Percentiles rank a stretch among this genome's conserved stretches.
These are phyloP conservation scores for Odocoileus virginianus DNA, from an alignment of 2,113 vertebrate species.

Conservation along the genomic window DNA sequence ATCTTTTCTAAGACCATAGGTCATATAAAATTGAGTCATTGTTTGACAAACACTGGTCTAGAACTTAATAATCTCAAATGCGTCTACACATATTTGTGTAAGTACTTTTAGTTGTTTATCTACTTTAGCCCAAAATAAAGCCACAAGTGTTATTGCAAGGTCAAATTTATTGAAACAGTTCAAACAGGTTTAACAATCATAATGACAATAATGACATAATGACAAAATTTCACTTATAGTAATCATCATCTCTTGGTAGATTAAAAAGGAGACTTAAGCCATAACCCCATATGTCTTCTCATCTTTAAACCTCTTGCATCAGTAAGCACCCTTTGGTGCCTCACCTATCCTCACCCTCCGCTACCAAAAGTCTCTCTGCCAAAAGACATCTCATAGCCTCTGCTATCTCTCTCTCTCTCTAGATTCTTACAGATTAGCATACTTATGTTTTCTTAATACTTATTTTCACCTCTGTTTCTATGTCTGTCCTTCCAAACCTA, in stretches of 20 bases:
- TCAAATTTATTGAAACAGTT: background rate
- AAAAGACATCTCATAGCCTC: background rate
- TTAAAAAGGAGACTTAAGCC: background rate
- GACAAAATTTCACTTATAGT: background rate
- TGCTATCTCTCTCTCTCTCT: background rate
- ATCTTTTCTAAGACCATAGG: background rate
- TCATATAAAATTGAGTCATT: background rate
- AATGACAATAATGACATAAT: background rate
- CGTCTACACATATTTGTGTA: background rate
- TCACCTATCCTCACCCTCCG: fast-evolving
- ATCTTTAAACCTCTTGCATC: background rate
- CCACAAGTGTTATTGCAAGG: background rate
- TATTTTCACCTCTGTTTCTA: background rate
- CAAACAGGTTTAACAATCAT: background rate
- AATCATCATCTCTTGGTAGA: background rate
- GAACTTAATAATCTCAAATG: background rate
- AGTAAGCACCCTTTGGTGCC: too few relatives aligned
- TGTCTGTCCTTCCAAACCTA: background rate
- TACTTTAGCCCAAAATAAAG: background rate
- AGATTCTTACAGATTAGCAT: background rate
- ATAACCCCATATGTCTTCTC: background rate
- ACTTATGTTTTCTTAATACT: background rate
- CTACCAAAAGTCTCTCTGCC: background rate
- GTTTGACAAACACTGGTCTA: background rate
- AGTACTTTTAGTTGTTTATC: background rate